Evolutionary conservation across 2,113 vertebrate genomes (phyloP).

Genomic region (Geococcyx californianus): DNA sequence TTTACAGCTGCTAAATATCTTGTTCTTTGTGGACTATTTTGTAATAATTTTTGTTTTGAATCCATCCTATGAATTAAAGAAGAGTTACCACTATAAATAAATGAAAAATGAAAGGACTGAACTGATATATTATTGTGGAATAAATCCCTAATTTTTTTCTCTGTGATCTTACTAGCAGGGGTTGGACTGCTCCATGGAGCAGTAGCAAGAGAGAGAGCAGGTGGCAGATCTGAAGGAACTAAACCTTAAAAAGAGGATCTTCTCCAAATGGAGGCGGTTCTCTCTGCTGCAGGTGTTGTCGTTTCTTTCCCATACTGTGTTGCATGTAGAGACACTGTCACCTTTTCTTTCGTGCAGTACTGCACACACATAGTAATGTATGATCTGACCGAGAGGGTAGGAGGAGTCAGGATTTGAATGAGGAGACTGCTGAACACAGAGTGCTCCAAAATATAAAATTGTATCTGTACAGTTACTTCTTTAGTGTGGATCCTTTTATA

Average conservation of each 20-base stretch:
- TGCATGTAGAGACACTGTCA: no score
- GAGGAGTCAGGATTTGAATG: not conserved
- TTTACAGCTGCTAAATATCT: not conserved
- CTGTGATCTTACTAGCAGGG: not conserved
- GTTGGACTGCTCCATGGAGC: not conserved
- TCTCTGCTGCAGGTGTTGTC: not conserved
- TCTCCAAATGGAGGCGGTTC: not conserved
- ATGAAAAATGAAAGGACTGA: not conserved
- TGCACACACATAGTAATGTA: not conserved
- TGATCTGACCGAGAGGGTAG: not conserved
- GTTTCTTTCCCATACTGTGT: not conserved
- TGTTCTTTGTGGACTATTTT: not conserved
- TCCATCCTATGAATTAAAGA: not conserved
- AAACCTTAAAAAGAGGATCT: not conserved
- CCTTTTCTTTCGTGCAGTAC: not conserved
- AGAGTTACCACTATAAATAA: not conserved
- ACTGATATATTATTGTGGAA: not conserved
- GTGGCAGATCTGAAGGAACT: not conserved
- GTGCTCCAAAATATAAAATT: not conserved
- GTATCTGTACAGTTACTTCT: not conserved
- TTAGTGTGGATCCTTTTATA: not conserved
- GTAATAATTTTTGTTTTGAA: not conserved
- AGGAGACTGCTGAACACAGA: not conserved
- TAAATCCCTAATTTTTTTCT: not conserved
- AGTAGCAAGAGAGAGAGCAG: not conserved